Base-by-base conservation (phyloP, 2,797 vertebrate genomes). In the Manis pentadactyla region DNA sequence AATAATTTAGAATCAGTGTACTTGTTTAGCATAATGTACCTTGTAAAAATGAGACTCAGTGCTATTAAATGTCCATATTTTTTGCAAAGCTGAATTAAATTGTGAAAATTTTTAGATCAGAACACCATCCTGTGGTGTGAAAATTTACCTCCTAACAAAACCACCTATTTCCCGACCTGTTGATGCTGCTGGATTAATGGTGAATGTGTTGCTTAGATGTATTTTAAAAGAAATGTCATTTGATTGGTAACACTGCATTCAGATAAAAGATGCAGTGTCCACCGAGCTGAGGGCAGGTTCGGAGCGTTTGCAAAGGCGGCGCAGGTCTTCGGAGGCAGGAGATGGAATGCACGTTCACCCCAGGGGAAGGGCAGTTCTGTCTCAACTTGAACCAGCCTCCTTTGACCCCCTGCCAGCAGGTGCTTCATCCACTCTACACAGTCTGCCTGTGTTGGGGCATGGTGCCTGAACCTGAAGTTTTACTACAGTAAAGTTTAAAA, bases 171-270 rank as follows among this genome's bases (percentile, higher is more conserved):
- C 29, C 15, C 92, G 46, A 75, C 15, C 37, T 78, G 25, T 7
- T 63, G 7, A 57, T 53, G 29, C 51, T 25, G 7, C 12, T 6
- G 53, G 34, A 74, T 87, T n/a, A 87, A 42, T 73, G 34, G 21
- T 73, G 9, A 11, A 34, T 59, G n/a, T 64, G 18, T 73, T 46
- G 7, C 42, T 61, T 90, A 73, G 92, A 8, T 84, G 37, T 31
- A 87, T 73, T 92, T 91, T 29, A 15, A 89, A 66, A 46, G 79
- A 66, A 90, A 55, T 90, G 64, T 61, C 37, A 4, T 42, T 82
- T 42, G 37, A 53, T 59, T 59, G 59, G 59, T 61, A 87, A 66
- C 10, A 73, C 7, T 61, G 4, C 34, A 57, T 39, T 81, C 23
- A 63, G 81, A 71, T 37, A 75, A 57, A 69, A 86, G 53, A 55